Percentiles rank a stretch among this genome's conserved stretches.
Evolutionary conservation across 1,140 invertebrate species (phyloP).

Genomic region (Drosophila parabipectinata): DNA sequence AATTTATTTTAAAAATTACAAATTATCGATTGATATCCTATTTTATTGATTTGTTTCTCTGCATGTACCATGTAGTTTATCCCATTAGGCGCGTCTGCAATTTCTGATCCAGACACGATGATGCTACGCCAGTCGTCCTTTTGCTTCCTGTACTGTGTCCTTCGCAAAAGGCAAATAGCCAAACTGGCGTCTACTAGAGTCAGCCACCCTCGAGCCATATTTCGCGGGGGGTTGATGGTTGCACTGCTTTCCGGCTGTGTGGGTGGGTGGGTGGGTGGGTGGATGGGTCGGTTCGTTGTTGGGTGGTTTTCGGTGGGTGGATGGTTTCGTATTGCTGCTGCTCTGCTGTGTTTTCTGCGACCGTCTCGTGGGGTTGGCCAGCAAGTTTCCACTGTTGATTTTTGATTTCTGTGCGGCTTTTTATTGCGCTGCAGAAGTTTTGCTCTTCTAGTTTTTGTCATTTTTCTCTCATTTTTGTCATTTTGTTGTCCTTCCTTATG

Average conservation of each 20-base stretch:
- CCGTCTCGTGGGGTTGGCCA: constrained; percentile 44
- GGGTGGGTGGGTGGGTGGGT: constrained; percentile 10
- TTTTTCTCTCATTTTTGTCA: background rate
- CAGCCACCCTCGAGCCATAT: constrained; percentile 48
- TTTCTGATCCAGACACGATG: constrained; percentile 52
- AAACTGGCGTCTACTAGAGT: constrained; percentile 24
- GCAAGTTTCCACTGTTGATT: constrained; percentile 65
- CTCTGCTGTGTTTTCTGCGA: constrained; percentile 6
- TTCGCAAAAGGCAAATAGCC: constrained; percentile 54
- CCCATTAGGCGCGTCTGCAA: constrained; percentile 70
- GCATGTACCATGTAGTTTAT: constrained; percentile 56
- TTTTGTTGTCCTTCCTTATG: constrained; percentile 3
- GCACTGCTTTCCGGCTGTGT: constrained; percentile 18
- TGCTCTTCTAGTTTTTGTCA: constrained; percentile 48
- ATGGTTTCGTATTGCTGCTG: constrained; percentile 3
- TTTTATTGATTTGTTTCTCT: constrained; percentile 15
- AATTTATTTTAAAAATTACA: background rate
- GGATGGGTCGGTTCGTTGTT: constrained; percentile 13
- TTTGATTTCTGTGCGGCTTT: constrained; percentile 72
- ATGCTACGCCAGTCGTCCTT: constrained; percentile 23
- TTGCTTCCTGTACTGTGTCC: constrained; percentile 7
- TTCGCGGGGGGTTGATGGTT: constrained; percentile 19
- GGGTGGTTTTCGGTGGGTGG: constrained; percentile 30
- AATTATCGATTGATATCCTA: background rate
- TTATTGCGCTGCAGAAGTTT: constrained; percentile 63